Conservation (phyloP, 2,888 invertebrate genomes). For the Caenorhabditis sp. region DNA sequence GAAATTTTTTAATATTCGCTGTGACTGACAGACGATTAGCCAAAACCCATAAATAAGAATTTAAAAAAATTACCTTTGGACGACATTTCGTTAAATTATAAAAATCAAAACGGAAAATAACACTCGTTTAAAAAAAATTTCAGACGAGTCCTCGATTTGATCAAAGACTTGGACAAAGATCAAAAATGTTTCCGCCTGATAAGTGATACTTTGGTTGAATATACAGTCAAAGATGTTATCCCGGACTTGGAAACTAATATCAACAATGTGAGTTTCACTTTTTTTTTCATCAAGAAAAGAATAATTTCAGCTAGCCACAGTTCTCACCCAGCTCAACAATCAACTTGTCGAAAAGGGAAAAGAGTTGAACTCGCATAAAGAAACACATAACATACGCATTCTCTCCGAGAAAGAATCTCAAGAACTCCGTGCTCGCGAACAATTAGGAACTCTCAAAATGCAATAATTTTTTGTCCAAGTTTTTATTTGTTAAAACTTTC, state of each 20-base stretch:
- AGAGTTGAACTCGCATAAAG: constrained; percentile 60
- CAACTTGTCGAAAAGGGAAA: constrained; percentile 62
- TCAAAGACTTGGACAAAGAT: constrained; percentile 51
- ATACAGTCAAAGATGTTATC: constrained; percentile 51
- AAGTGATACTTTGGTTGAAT: constrained; percentile 60
- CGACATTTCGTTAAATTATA: no score
- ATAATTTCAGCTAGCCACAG: constrained; percentile 44
- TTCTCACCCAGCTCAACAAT: constrained; percentile 47
- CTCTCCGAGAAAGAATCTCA: constrained; percentile 56
- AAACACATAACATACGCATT: constrained; percentile 61
- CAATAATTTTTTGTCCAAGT: background rate
- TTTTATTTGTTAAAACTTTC: background rate
- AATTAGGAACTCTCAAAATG: background rate
- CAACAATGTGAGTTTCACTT: constrained; percentile 31
- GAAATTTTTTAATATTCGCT: no score
- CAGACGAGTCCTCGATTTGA: constrained; percentile 52
- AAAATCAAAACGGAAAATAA: no score
- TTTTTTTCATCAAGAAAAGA: background rate
- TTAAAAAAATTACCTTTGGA: no score
- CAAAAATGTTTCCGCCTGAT: constrained; percentile 59
- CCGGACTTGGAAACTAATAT: constrained; percentile 50
- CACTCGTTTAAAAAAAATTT: no score
- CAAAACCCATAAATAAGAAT: no score
- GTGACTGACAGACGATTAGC: no score
- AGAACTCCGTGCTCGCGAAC: constrained; percentile 1